Conservation (phyloP, 1,140 invertebrate species). For the Cherax destructor region DNA sequence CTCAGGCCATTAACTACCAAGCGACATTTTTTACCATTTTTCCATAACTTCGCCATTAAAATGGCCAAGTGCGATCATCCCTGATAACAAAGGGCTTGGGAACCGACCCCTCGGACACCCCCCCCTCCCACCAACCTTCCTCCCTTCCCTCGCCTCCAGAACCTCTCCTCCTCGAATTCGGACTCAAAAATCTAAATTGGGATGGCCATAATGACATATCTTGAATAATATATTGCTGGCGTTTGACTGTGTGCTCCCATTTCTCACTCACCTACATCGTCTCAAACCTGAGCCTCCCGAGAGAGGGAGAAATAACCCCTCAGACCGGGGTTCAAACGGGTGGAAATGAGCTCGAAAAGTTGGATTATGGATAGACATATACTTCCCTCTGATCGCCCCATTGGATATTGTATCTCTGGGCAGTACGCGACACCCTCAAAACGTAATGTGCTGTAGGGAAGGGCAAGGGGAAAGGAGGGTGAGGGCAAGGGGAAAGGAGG, state of each 20-base stretch:
- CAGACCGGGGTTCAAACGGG: not conserved
- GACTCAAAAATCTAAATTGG: conserved; percentile 69
- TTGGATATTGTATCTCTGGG: conserved; percentile 68
- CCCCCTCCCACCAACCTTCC: not conserved
- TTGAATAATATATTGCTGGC: conserved; percentile 69
- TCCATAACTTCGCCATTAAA: conserved; percentile 66
- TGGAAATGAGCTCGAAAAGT: not conserved
- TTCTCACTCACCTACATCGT: conserved; percentile 54
- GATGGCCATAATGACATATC: conserved; percentile 66
- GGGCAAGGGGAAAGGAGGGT: not conserved
- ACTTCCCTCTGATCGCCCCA: conserved; percentile 43
- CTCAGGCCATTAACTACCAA: conserved; percentile 61
- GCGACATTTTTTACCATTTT: conserved; percentile 56
- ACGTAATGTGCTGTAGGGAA: conserved; percentile 65
- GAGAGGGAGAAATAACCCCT: conserved; percentile 20
- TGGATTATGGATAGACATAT: conserved; percentile 48
- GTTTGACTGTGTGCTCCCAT: conserved; percentile 68
- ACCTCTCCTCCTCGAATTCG: conserved; percentile 37
- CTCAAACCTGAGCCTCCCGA: conserved; percentile 6
- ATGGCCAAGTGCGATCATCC: conserved; percentile 48
- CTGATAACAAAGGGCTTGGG: conserved; percentile 57
- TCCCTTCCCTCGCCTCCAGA: not conserved
- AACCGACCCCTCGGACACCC: conserved; percentile 28
- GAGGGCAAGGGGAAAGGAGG: not conserved
- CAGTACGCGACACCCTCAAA: conserved; percentile 67